phyloP scores from a whole-genome alignment of 2,888 invertebrate genomes.

The Slavum lentiscoides region DNA sequence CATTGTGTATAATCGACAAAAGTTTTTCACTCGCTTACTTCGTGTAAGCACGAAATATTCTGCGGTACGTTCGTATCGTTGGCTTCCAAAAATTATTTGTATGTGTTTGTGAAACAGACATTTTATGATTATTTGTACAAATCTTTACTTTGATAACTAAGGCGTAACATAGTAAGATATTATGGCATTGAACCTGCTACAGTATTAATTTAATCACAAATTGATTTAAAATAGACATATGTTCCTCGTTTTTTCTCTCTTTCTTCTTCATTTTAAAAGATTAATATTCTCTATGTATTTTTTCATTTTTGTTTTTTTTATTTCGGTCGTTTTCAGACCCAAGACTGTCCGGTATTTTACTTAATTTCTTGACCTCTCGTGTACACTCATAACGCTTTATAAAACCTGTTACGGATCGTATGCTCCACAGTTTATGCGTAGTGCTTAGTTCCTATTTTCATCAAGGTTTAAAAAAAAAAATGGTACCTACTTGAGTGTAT shows the following conservation, averaged over 20 bases:
- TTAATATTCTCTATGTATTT: constrained; percentile 32
- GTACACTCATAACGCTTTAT: constrained; percentile 24
- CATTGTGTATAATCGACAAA: not conserved
- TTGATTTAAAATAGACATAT: constrained; percentile 3
- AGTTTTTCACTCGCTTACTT: not conserved
- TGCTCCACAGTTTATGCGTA: not conserved
- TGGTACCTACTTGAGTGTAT: constrained; percentile 17
- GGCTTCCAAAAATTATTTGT: too few species aligned
- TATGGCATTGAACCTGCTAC: constrained; percentile 31
- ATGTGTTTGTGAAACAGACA: too few species aligned
- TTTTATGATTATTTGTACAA: not conserved
- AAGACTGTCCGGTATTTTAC: constrained; percentile 51
- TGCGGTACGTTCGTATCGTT: not conserved
- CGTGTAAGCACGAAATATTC: not conserved
- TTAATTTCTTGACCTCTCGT: constrained; percentile 43
- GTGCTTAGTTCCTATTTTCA: constrained; percentile 38
- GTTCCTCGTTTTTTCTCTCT: constrained; percentile 37
- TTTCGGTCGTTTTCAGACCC: constrained; percentile 33
- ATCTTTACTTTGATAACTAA: not conserved
- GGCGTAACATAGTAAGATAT: not conserved
- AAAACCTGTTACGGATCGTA: not conserved
- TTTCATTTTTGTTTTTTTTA: constrained; percentile 35
- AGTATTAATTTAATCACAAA: constrained; percentile 32
- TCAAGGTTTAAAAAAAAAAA: constrained; percentile 23
- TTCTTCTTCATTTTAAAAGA: constrained; percentile 28